Percentiles rank a stretch among this genome's conserved stretches.
phyloP scores from a whole-genome alignment of 2,113 vertebrate genomes.

The Herpetotheres cachinnans region DNA sequence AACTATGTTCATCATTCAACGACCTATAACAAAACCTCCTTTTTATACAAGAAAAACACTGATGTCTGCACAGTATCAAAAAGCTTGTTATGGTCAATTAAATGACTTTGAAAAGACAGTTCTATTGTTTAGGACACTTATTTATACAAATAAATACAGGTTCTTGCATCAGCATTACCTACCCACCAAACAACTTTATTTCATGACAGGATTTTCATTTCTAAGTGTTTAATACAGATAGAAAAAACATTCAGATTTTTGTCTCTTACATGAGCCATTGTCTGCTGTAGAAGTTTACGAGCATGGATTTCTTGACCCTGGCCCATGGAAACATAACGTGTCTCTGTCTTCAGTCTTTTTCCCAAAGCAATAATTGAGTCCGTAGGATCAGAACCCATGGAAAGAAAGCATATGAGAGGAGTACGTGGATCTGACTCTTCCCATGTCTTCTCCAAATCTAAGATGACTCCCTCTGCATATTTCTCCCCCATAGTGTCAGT shows the following conservation, averaged over 20 bases:
- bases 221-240: not conserved
- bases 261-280: conserved; percentile 86
- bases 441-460: conserved; percentile 92
- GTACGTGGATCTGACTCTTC: conserved; percentile 89
- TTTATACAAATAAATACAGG: not conserved
- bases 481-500: conserved; percentile 86
- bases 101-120: not conserved
- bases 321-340: conserved; percentile 92
- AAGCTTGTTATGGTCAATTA: not conserved
- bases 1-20: not conserved
- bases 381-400: conserved; percentile 94
- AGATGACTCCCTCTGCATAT: conserved; percentile 85
- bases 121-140: not conserved
- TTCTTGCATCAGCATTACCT: not conserved
- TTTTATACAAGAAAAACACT: not conserved
- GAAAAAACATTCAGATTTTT: not conserved
- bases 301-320: conserved; percentile 93
- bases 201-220: not conserved
- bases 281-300: conserved; percentile 88
- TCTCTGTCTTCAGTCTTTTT: conserved; percentile 86
- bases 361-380: conserved; percentile 91
- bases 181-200: not conserved
- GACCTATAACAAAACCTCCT: not conserved
- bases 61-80: not conserved
- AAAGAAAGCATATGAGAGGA: conserved; percentile 93